Evolutionary conservation across 2,888 invertebrate species (phyloP).

Genomic region (Melanophora roralis): DNA sequence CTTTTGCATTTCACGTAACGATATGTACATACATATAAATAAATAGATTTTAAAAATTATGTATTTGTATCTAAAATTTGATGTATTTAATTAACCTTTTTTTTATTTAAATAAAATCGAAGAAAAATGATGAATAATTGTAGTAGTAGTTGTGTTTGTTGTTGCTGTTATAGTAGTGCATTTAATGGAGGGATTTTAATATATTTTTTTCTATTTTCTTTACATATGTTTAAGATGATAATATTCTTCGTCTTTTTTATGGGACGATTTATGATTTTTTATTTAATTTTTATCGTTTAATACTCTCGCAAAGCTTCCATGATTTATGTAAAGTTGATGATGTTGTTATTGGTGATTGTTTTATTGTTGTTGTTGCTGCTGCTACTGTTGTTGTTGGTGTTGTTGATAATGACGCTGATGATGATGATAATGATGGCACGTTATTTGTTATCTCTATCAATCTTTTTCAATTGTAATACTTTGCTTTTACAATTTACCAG

Average conservation of each 20-base stretch:
- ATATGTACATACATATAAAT: too few species aligned
- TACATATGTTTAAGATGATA: conserved; percentile 44
- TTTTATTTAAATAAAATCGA: conserved; percentile 47
- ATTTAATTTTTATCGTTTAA: conserved; percentile 62
- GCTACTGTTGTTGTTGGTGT: neutral
- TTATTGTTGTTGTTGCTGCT: conserved; percentile 23
- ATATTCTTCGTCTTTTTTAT: conserved; percentile 50
- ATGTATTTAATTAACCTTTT: conserved; percentile 29
- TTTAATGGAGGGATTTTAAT: conserved; percentile 72
- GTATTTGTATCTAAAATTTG: too few species aligned
- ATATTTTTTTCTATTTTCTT: conserved; percentile 15
- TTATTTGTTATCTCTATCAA: conserved; percentile 23
- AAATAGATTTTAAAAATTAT: too few species aligned
- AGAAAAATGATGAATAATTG: conserved; percentile 34
- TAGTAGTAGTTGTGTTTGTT: conserved; percentile 43
- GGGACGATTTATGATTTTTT: conserved; percentile 40
- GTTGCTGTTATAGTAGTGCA: conserved; percentile 56
- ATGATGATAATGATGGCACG: conserved; percentile 53
- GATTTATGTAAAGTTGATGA: conserved; percentile 50
- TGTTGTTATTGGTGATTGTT: conserved; percentile 22
- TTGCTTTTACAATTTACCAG: neutral
- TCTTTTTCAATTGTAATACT: neutral
- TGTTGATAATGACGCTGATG: neutral
- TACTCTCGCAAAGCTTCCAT: conserved; percentile 72
- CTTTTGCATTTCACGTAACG: too few species aligned